Evolutionary conservation across 2,113 vertebrate species (phyloP).

Genomic region (Phyllostomus discolor): DNA sequence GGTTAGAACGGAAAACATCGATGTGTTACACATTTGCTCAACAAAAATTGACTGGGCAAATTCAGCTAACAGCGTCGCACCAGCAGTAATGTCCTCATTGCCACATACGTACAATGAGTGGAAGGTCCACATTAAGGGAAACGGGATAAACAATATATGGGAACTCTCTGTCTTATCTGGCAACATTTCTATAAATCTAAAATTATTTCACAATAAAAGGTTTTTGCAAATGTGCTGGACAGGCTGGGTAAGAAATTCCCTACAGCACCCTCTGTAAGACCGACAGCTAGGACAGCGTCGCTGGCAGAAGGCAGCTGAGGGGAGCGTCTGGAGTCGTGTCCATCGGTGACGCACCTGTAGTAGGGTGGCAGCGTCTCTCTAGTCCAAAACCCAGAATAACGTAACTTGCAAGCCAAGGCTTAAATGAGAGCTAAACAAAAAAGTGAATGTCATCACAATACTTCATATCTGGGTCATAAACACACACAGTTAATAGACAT

Average conservation of each 20-base stretch:
- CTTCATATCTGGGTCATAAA: background rate
- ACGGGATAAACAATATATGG: background rate
- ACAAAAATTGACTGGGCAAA: background rate
- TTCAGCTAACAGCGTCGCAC: background rate
- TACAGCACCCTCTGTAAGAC: background rate
- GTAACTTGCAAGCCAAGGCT: background rate
- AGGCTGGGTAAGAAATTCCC: background rate
- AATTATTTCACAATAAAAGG: conserved; percentile 9
- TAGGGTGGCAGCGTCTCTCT: background rate
- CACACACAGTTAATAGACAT: background rate
- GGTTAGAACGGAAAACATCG: background rate
- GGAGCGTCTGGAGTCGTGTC: background rate
- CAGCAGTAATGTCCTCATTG: background rate
- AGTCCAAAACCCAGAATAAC: background rate
- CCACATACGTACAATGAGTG: background rate
- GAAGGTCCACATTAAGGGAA: background rate
- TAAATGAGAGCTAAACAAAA: background rate
- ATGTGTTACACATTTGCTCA: background rate
- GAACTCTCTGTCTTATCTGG: background rate
- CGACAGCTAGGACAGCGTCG: background rate
- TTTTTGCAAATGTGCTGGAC: background rate
- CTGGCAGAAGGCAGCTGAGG: background rate
- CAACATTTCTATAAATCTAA: background rate
- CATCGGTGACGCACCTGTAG: background rate
- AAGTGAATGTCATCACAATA: background rate